phyloP scores from a whole-genome alignment of 2,113 vertebrate genomes.

The Mesitornis unicolor region DNA sequence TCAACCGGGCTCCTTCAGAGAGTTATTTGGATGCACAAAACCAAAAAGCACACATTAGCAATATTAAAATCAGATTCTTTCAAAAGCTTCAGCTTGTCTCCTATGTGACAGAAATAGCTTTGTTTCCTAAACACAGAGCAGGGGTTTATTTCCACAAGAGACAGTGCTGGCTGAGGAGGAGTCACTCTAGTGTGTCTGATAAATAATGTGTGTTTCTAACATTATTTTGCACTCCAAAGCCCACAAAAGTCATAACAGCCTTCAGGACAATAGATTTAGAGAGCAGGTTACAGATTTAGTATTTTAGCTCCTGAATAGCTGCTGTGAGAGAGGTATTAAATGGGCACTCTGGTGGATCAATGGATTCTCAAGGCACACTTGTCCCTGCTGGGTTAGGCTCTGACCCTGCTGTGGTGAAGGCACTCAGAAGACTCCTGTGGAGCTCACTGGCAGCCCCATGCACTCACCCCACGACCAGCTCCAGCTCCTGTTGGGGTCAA shows the following conservation, averaged over 20 bases:
- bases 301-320: not conserved
- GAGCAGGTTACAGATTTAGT: not conserved
- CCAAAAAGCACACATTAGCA: not conserved
- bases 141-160: slow-evolving; percentile 23
- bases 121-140: not conserved
- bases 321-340: not conserved
- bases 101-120: not conserved
- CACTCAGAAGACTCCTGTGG: not conserved
- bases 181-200: not conserved
- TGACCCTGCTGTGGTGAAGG: not conserved
- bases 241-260: not conserved
- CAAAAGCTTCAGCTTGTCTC: not conserved
- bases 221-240: not conserved
- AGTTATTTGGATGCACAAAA: not conserved
- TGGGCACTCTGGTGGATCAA: not conserved
- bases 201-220: slow-evolving; percentile 3
- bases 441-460: not conserved
- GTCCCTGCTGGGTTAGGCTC: not conserved
- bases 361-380: not conserved
- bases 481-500: not conserved
- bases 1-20: not conserved
- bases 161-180: slow-evolving; percentile 13
- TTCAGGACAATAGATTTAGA: not conserved
- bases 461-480: not conserved
- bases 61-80: slow-evolving; percentile 15